These are phyloP conservation scores for Sympetrum striolatum DNA, from an alignment of 2,888 invertebrate genomes.

Conservation along the genomic window DNA sequence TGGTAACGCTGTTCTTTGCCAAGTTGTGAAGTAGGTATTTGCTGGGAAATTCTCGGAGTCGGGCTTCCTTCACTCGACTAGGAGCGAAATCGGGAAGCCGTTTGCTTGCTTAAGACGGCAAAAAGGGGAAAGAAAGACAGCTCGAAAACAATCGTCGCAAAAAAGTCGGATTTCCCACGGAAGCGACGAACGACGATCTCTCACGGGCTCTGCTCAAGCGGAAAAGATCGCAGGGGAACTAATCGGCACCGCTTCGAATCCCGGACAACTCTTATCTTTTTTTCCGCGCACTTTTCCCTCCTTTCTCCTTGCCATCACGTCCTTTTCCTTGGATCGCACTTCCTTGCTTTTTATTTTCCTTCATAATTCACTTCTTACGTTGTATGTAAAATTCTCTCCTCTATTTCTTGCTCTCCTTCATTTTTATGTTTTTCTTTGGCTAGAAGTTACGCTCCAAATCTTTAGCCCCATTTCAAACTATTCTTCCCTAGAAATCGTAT, in stretches of 20 bases:
- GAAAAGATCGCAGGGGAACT: neutral
- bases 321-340: neutral
- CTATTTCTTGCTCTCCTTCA: no score
- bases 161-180: neutral
- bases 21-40: no score
- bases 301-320: neutral
- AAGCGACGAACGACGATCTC: neutral
- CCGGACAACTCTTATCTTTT: neutral
- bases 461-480: no score
- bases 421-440: no score
- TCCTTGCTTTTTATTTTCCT: neutral
- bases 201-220: neutral
- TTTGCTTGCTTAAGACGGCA: neutral
- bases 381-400: no score
- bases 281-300: neutral
- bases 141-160: neutral
- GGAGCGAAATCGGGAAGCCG: neutral
- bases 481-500: no score
- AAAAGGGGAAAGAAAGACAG: neutral
- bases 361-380: no score
- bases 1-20: no score
- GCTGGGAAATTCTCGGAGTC: neutral
- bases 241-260: neutral
- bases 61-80: neutral
- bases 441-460: no score